phyloP scores from a whole-genome alignment of 35 echinoderm and acorn worm species.

The Ophioderma brevispina region DNA sequence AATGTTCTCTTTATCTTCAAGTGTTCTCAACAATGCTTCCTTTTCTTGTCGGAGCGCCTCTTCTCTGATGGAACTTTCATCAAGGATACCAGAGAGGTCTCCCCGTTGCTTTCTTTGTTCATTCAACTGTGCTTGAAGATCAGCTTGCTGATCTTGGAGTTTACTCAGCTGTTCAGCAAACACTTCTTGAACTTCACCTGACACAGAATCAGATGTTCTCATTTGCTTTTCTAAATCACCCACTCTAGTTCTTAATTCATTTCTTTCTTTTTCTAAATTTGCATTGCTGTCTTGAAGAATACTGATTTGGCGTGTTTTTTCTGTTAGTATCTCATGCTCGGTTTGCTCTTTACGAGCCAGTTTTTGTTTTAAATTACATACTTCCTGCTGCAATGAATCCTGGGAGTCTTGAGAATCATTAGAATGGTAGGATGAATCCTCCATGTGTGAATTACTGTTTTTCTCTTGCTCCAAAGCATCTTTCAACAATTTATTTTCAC shows the following conservation, averaged over 20 bases:
- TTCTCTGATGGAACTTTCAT: slow-evolving; percentile 67
- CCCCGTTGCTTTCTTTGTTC: slow-evolving; percentile 46
- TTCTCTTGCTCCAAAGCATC: slow-evolving; percentile 61
- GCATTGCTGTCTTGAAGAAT: slow-evolving; percentile 91
- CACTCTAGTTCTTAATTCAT: slow-evolving; percentile 56
- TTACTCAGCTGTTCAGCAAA: slow-evolving; percentile 70
- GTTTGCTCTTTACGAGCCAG: slow-evolving; percentile 84
- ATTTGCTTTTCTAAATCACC: slow-evolving; percentile 49
- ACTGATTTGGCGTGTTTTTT: slow-evolving; percentile 94
- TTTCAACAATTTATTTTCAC: slow-evolving; percentile 69
- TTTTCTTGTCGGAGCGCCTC: slow-evolving; percentile 73
- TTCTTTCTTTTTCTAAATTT: slow-evolving; percentile 69
- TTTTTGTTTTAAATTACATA: slow-evolving; percentile 56
- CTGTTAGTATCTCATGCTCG: slow-evolving; percentile 93
- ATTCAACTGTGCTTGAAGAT: slow-evolving; percentile 53
- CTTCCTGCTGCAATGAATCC: slow-evolving; percentile 41
- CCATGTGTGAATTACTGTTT: background rate
- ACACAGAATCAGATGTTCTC: slow-evolving; percentile 64
- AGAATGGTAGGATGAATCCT: background rate
- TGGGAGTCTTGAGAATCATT: background rate
- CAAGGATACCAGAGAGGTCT: slow-evolving; percentile 52
- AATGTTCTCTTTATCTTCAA: slow-evolving; percentile 83
- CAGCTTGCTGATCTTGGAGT: slow-evolving; percentile 55
- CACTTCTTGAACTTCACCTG: slow-evolving; percentile 72
- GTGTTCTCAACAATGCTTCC: slow-evolving; percentile 77